A percentile compares a stretch with the other conserved stretches of the same genome.
phyloP scores from a whole-genome alignment of 2,113 vertebrate genomes.

The Stegostoma tigrinum region DNA sequence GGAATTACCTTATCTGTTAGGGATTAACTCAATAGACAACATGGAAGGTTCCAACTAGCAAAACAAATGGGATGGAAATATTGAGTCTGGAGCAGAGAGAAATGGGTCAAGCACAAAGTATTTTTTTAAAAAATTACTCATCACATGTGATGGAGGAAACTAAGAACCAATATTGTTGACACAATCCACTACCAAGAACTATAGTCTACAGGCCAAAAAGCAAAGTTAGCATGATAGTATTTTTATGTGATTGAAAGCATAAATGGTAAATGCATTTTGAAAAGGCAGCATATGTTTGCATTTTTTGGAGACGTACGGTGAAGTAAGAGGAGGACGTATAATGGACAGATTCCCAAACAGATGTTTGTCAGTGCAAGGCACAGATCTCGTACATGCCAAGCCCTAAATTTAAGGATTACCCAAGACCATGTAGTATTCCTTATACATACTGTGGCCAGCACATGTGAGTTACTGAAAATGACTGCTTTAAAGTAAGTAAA shows the following conservation, averaged over 20 bases:
- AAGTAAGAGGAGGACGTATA: neutral
- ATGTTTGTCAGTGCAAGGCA: neutral
- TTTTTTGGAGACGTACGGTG: neutral
- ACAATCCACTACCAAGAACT: neutral
- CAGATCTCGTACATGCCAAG: neutral
- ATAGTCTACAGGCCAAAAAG: neutral
- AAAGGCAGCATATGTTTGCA: neutral
- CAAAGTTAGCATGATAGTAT: no score
- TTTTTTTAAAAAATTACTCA: neutral
- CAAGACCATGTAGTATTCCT: neutral
- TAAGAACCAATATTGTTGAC: neutral
- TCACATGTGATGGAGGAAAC: neutral
- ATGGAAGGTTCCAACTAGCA: neutral
- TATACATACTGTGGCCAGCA: neutral
- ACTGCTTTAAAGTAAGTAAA: neutral
- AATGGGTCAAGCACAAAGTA: neutral
- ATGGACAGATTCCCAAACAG: neutral
- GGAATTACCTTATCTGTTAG: neutral
- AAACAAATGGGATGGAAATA: neutral
- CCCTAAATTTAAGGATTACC: neutral
- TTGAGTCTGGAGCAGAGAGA: no score
- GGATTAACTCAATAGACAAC: neutral
- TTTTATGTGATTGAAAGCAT: neutral
- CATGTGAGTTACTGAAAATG: neutral
- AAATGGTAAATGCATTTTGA: neutral